Evolutionary conservation across 1,140 invertebrate genomes (phyloP).

Genomic region (Drosophila novamexicana): DNA sequence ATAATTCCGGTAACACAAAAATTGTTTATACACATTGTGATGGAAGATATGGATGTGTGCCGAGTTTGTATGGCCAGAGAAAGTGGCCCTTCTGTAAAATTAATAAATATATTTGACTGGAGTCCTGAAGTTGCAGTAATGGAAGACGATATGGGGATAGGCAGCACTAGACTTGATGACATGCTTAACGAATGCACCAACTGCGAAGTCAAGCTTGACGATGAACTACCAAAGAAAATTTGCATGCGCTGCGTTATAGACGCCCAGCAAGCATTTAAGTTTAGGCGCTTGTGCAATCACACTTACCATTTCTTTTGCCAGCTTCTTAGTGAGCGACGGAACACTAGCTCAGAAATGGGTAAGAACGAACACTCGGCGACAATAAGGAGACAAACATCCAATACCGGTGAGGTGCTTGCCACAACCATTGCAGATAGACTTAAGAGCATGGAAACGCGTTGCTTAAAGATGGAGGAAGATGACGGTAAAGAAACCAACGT

Average conservation of each 20-base stretch:
- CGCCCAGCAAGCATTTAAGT: conserved; percentile 11
- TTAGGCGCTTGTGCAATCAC: conserved; percentile 6
- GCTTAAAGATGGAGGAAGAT: neutral
- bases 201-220: conserved; percentile 5
- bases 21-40: conserved; percentile 2
- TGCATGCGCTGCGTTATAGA: conserved; percentile 1
- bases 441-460: neutral
- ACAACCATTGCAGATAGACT: neutral
- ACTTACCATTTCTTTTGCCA: conserved; percentile 7
- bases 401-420: neutral
- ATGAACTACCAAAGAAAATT: conserved; percentile 3
- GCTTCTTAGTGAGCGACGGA: neutral
- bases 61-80: conserved; percentile 10
- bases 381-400: neutral
- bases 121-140: neutral
- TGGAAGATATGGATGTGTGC: conserved; percentile 9
- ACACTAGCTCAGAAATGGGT: neutral
- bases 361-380: no score
- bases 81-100: neutral
- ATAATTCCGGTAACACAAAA: neutral
- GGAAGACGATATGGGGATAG: neutral
- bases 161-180: conserved; percentile 3
- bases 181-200: conserved; percentile 5
- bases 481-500: no score
- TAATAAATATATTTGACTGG: conserved; percentile 13